Evolutionary conservation across 2,888 invertebrate species (phyloP).

Genomic region (Clistopyga incitator): DNA sequence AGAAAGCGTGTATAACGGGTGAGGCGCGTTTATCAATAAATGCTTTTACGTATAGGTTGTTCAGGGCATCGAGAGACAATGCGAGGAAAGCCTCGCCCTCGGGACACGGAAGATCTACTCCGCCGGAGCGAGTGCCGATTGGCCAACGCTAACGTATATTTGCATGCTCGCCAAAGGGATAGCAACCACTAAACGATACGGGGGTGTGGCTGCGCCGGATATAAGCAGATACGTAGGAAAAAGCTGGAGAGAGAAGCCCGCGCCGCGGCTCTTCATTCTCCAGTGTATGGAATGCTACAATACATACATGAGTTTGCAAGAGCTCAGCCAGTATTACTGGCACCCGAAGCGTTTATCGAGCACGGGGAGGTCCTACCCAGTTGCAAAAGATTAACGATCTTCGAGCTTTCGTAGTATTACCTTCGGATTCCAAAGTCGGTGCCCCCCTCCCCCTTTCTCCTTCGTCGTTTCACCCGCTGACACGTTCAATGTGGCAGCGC

Average conservation of each 20-base stretch:
- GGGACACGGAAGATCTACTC: slow-evolving; percentile 5
- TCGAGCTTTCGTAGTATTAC: slow-evolving; percentile 75
- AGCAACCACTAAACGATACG: slow-evolving; percentile 63
- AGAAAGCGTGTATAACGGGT: neutral
- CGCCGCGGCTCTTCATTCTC: slow-evolving; percentile 16
- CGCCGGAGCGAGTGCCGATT: slow-evolving; percentile 20
- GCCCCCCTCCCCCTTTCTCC: slow-evolving; percentile 41
- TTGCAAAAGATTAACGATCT: slow-evolving; percentile 78
- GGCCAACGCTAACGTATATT: slow-evolving; percentile 34
- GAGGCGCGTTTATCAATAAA: neutral
- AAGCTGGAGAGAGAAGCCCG: slow-evolving; percentile 21
- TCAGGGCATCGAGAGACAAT: neutral
- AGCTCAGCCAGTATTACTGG: slow-evolving; percentile 23
- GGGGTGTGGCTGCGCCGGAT: slow-evolving; percentile 64
- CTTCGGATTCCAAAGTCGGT: slow-evolving; percentile 66
- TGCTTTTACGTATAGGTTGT: neutral
- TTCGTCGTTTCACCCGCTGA: slow-evolving; percentile 14
- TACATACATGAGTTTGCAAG: slow-evolving; percentile 33
- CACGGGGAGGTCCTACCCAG: slow-evolving; percentile 53
- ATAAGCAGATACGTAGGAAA: slow-evolving; percentile 59
- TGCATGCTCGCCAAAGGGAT: slow-evolving; percentile 41
- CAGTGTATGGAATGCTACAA: neutral
- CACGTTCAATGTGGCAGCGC: slow-evolving; percentile 2
- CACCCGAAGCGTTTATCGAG: slow-evolving; percentile 49
- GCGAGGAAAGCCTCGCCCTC: slow-evolving; percentile 14